Evolutionary conservation across 2,797 vertebrate species (phyloP).

Genomic region (Hoplostethus mediterraneus): DNA sequence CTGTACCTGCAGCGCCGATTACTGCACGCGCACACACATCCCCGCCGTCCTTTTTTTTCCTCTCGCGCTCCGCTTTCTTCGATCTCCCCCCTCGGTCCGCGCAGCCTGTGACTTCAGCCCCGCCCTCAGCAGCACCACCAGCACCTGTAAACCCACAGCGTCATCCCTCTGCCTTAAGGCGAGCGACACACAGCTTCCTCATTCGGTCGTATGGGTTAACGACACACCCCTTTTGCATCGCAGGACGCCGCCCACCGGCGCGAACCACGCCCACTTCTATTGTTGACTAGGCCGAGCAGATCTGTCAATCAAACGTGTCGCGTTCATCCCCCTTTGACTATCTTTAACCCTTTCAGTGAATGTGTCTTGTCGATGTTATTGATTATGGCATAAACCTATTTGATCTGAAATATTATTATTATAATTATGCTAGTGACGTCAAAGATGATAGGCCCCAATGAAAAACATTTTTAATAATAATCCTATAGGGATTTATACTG

Average conservation of each 20-base stretch:
- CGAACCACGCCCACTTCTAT: constrained; percentile 72
- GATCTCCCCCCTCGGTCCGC: constrained; percentile 53
- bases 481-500: too few species aligned
- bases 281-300: constrained; percentile 62
- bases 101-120: constrained; percentile 59
- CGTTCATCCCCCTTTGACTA: constrained; percentile 26
- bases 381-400: not conserved
- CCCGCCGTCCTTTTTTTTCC: constrained; percentile 54
- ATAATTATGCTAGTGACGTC: too few species aligned
- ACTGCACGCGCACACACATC: constrained; percentile 73
- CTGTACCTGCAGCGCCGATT: constrained; percentile 71
- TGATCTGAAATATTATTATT: not conserved
- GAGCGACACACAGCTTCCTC: constrained; percentile 25
- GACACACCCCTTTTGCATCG: constrained; percentile 55
- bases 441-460: too few species aligned
- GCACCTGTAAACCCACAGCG: constrained; percentile 63
- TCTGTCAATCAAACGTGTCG: constrained; percentile 75
- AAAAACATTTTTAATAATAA: too few species aligned
- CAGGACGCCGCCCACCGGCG: constrained; percentile 28
- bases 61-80: constrained; percentile 57
- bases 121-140: constrained; percentile 67
- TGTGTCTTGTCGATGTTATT: not conserved
- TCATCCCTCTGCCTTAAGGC: constrained; percentile 40
- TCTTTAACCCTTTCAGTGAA: constrained; percentile 26
- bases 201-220: constrained; percentile 58